phyloP scores from a whole-genome alignment of 2,888 invertebrate species.

The Zonitis immaculata region DNA sequence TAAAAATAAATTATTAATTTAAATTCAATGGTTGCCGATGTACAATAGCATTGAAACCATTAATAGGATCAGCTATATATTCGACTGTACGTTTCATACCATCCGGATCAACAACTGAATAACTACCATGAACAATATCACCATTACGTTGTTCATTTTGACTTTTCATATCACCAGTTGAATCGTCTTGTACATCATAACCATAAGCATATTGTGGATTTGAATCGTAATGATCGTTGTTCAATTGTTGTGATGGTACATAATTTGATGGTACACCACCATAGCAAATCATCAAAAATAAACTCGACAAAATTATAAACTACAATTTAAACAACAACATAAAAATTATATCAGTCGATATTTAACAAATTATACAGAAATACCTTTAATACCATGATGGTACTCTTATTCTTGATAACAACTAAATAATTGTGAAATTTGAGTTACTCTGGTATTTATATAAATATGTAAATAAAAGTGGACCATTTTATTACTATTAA shows the following conservation, averaged over 20 bases:
- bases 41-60: constrained; percentile 62
- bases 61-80: constrained; percentile 57
- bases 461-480: too few relatives aligned
- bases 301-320: too few relatives aligned
- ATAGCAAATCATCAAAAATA: neutral
- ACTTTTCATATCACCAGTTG: constrained; percentile 53
- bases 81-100: constrained; percentile 53
- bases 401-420: too few relatives aligned
- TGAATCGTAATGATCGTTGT: constrained; percentile 51
- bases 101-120: constrained; percentile 53
- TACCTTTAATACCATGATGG: too few relatives aligned
- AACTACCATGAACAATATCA: constrained; percentile 54
- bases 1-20: constrained; percentile 4
- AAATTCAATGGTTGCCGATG: constrained; percentile 53
- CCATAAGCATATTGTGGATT: constrained; percentile 56
- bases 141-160: constrained; percentile 53
- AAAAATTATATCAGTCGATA: too few relatives aligned
- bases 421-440: too few relatives aligned
- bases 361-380: too few relatives aligned
- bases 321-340: too few relatives aligned
- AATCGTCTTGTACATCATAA: constrained; percentile 54
- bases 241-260: constrained; percentile 9
- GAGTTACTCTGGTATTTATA: too few relatives aligned
- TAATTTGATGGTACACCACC: too few relatives aligned
- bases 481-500: too few relatives aligned